phyloP scores from a whole-genome alignment of 2,888 invertebrate genomes.

The Malthinus seriepunctatus region DNA sequence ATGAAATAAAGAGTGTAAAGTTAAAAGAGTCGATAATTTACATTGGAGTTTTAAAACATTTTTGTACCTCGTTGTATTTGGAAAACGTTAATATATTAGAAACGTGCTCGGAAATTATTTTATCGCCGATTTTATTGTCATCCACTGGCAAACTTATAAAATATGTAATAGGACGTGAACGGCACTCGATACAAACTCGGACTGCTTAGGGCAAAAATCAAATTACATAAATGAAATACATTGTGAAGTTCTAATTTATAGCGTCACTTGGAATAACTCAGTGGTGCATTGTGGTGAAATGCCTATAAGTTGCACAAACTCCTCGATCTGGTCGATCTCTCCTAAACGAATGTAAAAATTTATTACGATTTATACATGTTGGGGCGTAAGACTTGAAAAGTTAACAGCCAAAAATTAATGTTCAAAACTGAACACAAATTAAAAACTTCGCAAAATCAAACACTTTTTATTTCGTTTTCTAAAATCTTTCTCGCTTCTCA shows the following conservation, averaged over 20 bases:
- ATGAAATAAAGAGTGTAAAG: constrained; percentile 5
- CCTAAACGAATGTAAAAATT: constrained; percentile 50
- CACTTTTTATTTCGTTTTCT: constrained; percentile 33
- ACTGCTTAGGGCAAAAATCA: constrained; percentile 51
- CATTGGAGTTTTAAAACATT: constrained; percentile 2
- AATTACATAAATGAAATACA: constrained; percentile 57
- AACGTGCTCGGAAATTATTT: constrained; percentile 30
- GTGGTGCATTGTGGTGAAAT: constrained; percentile 32
- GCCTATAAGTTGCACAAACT: constrained; percentile 15
- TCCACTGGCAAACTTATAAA: constrained; percentile 51
- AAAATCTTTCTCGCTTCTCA: constrained; percentile 29
- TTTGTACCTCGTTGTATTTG: constrained; percentile 7
- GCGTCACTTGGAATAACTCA: constrained; percentile 44
- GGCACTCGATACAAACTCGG: constrained; percentile 45
- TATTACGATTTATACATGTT: constrained; percentile 49
- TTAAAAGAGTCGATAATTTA: constrained; percentile 7
- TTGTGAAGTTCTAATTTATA: constrained; percentile 55
- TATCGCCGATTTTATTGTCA: constrained; percentile 46
- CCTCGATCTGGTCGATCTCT: constrained; percentile 43
- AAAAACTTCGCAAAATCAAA: constrained; percentile 45
- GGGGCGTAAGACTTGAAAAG: constrained; percentile 42
- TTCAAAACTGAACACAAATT: constrained; percentile 46
- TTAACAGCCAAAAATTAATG: constrained; percentile 47
- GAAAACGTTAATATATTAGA: constrained; percentile 29
- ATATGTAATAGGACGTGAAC: constrained; percentile 48